phyloP scores from a whole-genome alignment of 1,140 invertebrate genomes.

The Drosophila equinoxialis region DNA sequence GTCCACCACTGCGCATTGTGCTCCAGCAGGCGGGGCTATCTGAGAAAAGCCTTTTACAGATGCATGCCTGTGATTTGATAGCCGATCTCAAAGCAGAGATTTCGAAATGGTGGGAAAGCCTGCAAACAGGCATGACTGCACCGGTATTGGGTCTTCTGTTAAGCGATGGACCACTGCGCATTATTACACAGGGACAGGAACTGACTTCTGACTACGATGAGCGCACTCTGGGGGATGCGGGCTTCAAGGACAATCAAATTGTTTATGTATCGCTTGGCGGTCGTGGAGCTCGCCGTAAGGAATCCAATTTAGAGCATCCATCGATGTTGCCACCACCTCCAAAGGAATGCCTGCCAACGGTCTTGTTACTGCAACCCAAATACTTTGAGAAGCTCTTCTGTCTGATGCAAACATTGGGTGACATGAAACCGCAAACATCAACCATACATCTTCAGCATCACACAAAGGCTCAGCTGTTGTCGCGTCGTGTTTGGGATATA shows the following conservation, averaged over 20 bases:
- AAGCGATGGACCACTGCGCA: conserved; percentile 92
- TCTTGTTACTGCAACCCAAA: conserved; percentile 91
- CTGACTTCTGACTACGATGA: conserved; percentile 96
- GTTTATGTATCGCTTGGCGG: conserved; percentile 95
- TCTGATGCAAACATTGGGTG: conserved; percentile 93
- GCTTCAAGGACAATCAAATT: conserved; percentile 94
- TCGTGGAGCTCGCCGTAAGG: conserved; percentile 89
- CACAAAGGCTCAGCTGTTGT: conserved; percentile 95
- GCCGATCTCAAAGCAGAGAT: conserved; percentile 96
- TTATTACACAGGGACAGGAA: conserved; percentile 97
- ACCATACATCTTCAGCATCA: conserved; percentile 88
- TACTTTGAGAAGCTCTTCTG: conserved; percentile 96
- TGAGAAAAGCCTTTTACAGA: conserved; percentile 89
- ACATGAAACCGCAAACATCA: conserved; percentile 90
- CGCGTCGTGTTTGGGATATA: conserved; percentile 96
- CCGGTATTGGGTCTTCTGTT: conserved; percentile 86
- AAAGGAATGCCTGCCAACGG: conserved; percentile 91
- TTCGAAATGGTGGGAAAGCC: conserved; percentile 89
- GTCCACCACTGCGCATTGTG: conserved; percentile 88
- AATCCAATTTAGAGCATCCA: conserved; percentile 88
- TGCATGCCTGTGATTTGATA: conserved; percentile 92
- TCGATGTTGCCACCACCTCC: conserved; percentile 91
- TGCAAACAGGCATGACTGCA: conserved; percentile 72
- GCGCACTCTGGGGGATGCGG: conserved; percentile 93
- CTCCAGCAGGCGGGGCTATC: conserved; percentile 94